Conservation (phyloP, 2,113 vertebrate genomes). For the Gavia stellata region DNA sequence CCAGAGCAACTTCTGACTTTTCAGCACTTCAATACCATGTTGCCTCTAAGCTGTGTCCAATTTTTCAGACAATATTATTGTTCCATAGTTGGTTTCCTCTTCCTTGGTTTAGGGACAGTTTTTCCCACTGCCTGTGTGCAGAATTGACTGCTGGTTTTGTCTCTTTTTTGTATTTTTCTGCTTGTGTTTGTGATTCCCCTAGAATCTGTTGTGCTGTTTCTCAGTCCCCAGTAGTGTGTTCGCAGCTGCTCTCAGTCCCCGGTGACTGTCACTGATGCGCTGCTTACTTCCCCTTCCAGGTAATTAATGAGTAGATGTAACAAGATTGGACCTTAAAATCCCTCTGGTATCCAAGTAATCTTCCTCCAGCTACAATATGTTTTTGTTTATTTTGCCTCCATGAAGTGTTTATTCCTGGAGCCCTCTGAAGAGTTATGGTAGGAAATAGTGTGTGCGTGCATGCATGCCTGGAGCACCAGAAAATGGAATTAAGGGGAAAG, state of each 20-base stretch:
- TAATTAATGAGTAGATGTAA: slow-evolving; percentile 62
- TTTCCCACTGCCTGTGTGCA: neutral
- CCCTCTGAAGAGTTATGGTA: neutral
- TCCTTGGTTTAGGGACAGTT: neutral
- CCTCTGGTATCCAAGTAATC: slow-evolving; percentile 11
- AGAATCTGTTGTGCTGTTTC: neutral
- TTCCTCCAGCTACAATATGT: neutral
- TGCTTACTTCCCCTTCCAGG: slow-evolving; percentile 34
- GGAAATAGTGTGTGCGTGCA: neutral
- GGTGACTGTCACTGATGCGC: neutral
- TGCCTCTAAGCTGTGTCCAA: neutral
- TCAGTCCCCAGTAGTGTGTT: neutral
- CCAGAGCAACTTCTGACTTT: neutral
- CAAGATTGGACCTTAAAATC: slow-evolving; percentile 32
- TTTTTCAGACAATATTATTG: neutral
- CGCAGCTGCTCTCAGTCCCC: neutral
- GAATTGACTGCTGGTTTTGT: neutral
- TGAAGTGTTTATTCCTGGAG: neutral
- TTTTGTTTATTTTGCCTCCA: slow-evolving; percentile 18
- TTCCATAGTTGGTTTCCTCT: neutral
- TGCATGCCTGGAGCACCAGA: neutral
- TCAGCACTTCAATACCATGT: neutral
- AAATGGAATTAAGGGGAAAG: neutral
- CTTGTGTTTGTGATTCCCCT: neutral
- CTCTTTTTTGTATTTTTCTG: neutral